Conservation (phyloP, 2,888 invertebrate genomes). For the Ornithoptera priamus region DNA sequence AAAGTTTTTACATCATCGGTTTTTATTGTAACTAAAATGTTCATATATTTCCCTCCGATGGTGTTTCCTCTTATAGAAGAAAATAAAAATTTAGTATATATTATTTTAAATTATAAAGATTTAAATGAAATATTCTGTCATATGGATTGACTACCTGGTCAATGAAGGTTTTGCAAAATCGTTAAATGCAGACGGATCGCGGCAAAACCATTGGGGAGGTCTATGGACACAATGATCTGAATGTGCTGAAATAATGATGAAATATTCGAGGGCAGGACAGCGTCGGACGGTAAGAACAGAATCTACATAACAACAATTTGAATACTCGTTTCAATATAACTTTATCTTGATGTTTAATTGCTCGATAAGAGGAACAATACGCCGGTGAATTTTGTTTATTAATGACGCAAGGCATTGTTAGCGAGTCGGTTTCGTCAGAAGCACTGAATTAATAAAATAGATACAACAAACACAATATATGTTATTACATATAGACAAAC, state of each 20-base stretch:
- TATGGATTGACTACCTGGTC: no score
- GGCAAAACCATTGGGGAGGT: neutral
- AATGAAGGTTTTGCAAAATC: no score
- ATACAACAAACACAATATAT: conserved; percentile 24
- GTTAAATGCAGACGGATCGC: no score
- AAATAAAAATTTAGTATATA: conserved; percentile 13
- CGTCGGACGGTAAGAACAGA: neutral
- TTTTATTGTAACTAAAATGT: no score
- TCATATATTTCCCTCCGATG: no score
- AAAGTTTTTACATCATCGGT: no score
- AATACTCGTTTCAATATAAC: neutral
- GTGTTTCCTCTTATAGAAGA: neutral
- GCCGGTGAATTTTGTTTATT: conserved; percentile 28
- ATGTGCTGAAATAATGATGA: neutral
- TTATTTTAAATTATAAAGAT: neutral
- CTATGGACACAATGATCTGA: no score
- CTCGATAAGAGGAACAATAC: conserved; percentile 22
- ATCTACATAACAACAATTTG: neutral
- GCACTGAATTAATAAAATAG: conserved; percentile 21
- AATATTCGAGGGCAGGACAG: neutral
- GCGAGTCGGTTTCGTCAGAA: conserved; percentile 18
- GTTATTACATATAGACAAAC: conserved; percentile 18
- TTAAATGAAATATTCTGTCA: no score
- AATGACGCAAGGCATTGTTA: conserved; percentile 30
- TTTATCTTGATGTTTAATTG: conserved; percentile 16